Percentiles rank a stretch among this genome's conserved stretches.
These are phyloP conservation scores for Chydorus sphaericus DNA, from an alignment of 2,888 invertebrate species.

Conservation along the genomic window DNA sequence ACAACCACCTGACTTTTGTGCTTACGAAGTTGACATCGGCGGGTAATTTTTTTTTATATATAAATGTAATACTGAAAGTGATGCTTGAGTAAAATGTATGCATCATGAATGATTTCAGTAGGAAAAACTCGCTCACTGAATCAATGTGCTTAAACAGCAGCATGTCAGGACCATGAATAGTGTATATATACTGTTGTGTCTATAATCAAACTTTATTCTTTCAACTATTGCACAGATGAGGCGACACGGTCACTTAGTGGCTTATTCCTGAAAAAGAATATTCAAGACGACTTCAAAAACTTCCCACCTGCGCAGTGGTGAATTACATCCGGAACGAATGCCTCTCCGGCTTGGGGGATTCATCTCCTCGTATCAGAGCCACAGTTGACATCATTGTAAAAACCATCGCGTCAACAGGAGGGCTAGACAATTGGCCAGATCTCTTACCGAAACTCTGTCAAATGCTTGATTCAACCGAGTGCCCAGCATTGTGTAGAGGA, in stretches of 20 bases:
- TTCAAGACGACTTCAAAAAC: conserved; percentile 77
- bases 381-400: conserved; percentile 97
- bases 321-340: conserved; percentile 94
- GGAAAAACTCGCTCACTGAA: too few species aligned
- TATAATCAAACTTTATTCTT: background rate
- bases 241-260: conserved; percentile 94
- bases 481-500: conserved; percentile 93
- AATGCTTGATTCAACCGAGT: conserved; percentile 38
- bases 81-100: too few species aligned
- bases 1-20: conserved; percentile 96
- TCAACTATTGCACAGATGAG: conserved; percentile 50
- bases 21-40: conserved; percentile 84
- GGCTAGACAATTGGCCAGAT: conserved; percentile 82
- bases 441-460: conserved; percentile 66
- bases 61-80: too few species aligned
- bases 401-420: conserved; percentile 85
- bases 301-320: conserved; percentile 78
- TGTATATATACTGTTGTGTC: too few species aligned
- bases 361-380: conserved; percentile 85
- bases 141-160: too few species aligned
- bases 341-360: conserved; percentile 84
- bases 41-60: too few species aligned
- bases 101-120: too few species aligned
- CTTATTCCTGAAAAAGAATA: conserved; percentile 94
- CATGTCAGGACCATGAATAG: background rate